A percentile compares a stretch with the other conserved stretches of the same genome.
Evolutionary conservation across 2,888 invertebrate genomes (phyloP).

Genomic region (Geophilus truncorum): DNA sequence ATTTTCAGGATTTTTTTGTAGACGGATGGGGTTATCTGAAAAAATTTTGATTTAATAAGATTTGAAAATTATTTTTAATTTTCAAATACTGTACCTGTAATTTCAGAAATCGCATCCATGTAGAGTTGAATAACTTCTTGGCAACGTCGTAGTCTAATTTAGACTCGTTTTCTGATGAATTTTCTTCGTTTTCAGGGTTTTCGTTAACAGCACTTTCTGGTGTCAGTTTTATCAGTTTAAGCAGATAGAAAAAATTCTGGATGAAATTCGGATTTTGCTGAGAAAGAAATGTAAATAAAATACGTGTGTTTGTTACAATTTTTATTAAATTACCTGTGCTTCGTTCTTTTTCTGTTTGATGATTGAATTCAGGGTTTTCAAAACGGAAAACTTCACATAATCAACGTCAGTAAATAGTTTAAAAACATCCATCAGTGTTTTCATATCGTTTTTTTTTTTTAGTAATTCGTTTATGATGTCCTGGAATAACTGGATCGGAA

Average conservation of each 20-base stretch:
- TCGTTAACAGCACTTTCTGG: not conserved
- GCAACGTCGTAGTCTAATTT: not conserved
- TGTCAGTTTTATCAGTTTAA: not conserved
- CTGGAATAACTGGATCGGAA: conserved; percentile 64
- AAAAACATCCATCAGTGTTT: conserved; percentile 61
- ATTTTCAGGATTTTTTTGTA: conserved; percentile 75
- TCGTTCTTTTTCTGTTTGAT: conserved; percentile 43
- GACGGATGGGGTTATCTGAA: conserved; percentile 56
- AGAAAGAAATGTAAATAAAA: conserved; percentile 55
- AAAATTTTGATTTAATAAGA: conserved; percentile 39
- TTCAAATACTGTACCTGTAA: not conserved
- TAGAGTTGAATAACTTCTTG: not conserved
- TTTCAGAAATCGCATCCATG: not conserved
- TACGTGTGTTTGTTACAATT: conserved; percentile 38
- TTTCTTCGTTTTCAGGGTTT: not conserved
- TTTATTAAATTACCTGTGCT: conserved; percentile 51
- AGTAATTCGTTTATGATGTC: conserved; percentile 61
- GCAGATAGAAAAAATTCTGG: not conserved
- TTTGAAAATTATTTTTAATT: not conserved
- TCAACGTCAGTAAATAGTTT: conserved; percentile 68
- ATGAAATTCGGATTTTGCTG: not conserved
- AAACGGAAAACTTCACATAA: conserved; percentile 69
- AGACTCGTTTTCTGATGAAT: not conserved
- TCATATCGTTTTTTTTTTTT: conserved; percentile 59
- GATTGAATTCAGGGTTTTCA: conserved; percentile 58